These are phyloP conservation scores for Dolichotis patagonum DNA, from an alignment of 2,113 vertebrate species.

Conservation along the genomic window DNA sequence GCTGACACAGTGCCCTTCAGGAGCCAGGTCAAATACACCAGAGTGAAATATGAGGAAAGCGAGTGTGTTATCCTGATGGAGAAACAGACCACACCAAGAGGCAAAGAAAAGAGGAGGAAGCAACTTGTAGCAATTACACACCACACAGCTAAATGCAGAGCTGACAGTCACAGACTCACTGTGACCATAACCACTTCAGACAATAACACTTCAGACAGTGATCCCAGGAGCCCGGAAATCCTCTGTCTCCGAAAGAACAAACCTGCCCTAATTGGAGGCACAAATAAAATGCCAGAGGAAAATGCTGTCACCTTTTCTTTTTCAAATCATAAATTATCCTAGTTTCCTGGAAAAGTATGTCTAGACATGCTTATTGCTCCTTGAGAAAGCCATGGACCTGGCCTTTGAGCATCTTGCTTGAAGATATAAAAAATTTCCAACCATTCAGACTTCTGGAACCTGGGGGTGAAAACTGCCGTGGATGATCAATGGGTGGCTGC, in stretches of 20 bases:
- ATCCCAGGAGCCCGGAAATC: not conserved
- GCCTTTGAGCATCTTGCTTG: slow-evolving; percentile 47
- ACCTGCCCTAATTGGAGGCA: not conserved
- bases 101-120: not conserved
- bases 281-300: slow-evolving; percentile 34
- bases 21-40: not conserved
- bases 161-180: not conserved
- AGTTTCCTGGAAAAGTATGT: slow-evolving; percentile 57
- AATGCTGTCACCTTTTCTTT: slow-evolving; percentile 32
- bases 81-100: not conserved
- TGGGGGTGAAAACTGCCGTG: not conserved
- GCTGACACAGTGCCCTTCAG: not conserved
- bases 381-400: slow-evolving; percentile 11
- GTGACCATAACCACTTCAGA: not conserved
- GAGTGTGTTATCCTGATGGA: not conserved
- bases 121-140: not conserved
- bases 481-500: slow-evolving; percentile 47
- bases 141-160: not conserved
- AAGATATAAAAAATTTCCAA: not conserved
- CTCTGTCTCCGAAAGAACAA: not conserved
- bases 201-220: not conserved
- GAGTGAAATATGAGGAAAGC: not conserved
- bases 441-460: slow-evolving; percentile 16
- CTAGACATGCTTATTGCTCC: slow-evolving; percentile 35
- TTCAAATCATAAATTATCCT: slow-evolving; percentile 64